phyloP scores from a whole-genome alignment of 2,797 vertebrate species.

The Sebastes iracundus region DNA sequence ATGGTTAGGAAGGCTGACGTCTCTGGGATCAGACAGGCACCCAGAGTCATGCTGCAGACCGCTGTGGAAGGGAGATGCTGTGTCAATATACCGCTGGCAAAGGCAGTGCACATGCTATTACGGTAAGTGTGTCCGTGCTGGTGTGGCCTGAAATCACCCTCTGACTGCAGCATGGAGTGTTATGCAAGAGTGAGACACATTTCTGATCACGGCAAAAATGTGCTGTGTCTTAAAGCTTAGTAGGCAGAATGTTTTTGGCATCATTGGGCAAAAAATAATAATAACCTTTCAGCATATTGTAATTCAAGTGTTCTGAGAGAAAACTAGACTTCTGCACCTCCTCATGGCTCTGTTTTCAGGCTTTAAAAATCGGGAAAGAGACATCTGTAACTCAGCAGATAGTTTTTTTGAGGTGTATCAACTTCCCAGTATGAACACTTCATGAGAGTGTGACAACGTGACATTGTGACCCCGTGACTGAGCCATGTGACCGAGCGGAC shows the following conservation, averaged over 20 bases:
- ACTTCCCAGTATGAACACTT: no score
- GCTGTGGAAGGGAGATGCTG: constrained; percentile 11
- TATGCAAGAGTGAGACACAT: neutral
- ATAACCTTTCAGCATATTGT: no score
- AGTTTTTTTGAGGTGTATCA: no score
- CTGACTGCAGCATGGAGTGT: neutral
- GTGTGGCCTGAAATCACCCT: constrained; percentile 20
- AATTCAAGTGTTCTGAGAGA: no score
- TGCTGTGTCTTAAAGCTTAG: neutral
- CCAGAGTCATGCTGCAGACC: constrained; percentile 14
- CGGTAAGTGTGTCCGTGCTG: neutral
- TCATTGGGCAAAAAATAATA: no score
- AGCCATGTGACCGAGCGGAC: no score
- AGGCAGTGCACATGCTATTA: constrained; percentile 3
- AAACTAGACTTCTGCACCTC: no score
- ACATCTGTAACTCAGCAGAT: no score
- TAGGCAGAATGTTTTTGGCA: no score
- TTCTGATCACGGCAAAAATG: neutral
- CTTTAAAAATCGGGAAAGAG: no score
- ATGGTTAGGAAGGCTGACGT: constrained; percentile 46
- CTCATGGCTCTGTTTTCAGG: no score
- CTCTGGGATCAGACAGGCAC: constrained; percentile 28
- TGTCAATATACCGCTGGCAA: constrained; percentile 20
- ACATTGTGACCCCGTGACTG: no score
- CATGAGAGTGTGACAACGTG: fast-evolving